Percentiles rank a stretch among this genome's conserved stretches.
These are phyloP conservation scores for Lagopus muta DNA, from an alignment of 2,113 vertebrate genomes.

Conservation along the genomic window DNA sequence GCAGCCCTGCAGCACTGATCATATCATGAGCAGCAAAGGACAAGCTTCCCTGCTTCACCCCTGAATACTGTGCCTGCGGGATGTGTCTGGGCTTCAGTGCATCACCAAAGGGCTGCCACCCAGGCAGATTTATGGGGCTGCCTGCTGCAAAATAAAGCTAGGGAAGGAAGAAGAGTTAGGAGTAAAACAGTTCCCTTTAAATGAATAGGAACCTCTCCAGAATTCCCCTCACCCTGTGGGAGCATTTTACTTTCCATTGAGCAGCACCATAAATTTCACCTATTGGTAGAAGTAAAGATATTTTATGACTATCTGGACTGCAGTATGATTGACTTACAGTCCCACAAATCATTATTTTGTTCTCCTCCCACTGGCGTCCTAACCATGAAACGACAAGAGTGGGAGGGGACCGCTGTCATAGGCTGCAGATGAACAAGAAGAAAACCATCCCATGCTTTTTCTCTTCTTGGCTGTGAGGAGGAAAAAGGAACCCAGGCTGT, in stretches of 20 bases:
- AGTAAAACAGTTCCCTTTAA: background rate
- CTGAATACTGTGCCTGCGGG: background rate
- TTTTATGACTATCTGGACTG: slow-evolving; percentile 40
- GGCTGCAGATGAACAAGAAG: background rate
- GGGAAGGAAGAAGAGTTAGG: background rate
- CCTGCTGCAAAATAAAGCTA: background rate
- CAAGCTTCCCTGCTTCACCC: background rate
- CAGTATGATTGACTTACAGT: slow-evolving; percentile 48
- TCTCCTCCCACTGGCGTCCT: slow-evolving; percentile 2
- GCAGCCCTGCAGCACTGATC: background rate
- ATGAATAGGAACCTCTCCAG: background rate
- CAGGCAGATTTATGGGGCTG: background rate
- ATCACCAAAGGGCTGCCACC: background rate
- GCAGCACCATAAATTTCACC: slow-evolving; percentile 33
- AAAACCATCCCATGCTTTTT: background rate
- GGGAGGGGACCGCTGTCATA: slow-evolving; percentile 10
- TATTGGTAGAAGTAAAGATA: slow-evolving; percentile 26
- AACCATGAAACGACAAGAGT: background rate
- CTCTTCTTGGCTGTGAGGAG: background rate
- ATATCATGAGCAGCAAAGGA: background rate
- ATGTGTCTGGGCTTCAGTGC: background rate
- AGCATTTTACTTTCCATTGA: slow-evolving; percentile 19
- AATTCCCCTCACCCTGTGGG: background rate
- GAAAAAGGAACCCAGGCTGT: background rate
- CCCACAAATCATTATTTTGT: slow-evolving; percentile 31